phyloP scores from a whole-genome alignment of 2,113 vertebrate genomes.

The Suricata suricatta region DNA sequence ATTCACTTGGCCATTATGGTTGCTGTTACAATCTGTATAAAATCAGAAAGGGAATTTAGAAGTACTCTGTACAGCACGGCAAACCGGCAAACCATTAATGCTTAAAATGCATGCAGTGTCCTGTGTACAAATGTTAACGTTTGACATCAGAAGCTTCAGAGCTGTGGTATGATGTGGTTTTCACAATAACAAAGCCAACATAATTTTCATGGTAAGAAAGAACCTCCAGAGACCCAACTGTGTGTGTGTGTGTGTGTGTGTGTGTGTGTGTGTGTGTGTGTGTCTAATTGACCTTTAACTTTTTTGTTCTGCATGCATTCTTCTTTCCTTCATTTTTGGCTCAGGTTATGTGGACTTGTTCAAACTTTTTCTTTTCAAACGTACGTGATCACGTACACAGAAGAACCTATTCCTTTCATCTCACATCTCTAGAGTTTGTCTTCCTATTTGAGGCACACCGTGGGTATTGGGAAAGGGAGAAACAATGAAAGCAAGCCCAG shows the following conservation, averaged over 20 bases:
- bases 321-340: conserved; percentile 5
- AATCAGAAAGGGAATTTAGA: not conserved
- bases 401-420: conserved; percentile 34
- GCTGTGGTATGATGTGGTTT: not conserved
- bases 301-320: not conserved
- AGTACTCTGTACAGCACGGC: not conserved
- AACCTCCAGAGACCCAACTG: not conserved
- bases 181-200: not conserved
- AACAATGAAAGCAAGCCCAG: not conserved
- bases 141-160: not conserved
- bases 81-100: not conserved
- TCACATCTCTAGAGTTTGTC: not conserved
- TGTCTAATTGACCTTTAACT: not conserved
- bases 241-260: not conserved
- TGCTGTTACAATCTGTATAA: not conserved
- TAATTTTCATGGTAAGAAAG: conserved; percentile 18
- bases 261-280: not conserved
- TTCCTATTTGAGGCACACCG: not conserved
- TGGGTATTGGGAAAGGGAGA: not conserved
- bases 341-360: not conserved
- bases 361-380: conserved; percentile 8
- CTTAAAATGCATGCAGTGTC: not conserved
- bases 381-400: not conserved
- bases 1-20: not conserved
- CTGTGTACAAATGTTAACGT: not conserved